Evolutionary conservation across 2,888 invertebrate species (phyloP).

Genomic region (Pediacus dermestoides): DNA sequence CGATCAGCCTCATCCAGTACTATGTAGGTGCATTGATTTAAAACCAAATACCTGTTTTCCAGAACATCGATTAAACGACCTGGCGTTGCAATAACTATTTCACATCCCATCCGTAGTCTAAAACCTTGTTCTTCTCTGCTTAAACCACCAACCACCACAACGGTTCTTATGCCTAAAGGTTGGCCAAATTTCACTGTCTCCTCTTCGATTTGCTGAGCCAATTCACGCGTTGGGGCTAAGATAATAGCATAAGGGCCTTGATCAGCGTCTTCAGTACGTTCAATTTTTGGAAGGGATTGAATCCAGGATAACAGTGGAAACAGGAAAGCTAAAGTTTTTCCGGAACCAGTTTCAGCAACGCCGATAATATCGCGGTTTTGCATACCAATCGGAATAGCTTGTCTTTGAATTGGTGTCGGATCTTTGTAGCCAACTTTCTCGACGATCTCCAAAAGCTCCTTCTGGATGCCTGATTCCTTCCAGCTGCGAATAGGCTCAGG

Average conservation of each 20-base stretch:
- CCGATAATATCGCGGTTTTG: slow-evolving; percentile 97
- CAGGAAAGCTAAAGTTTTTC: slow-evolving; percentile 97
- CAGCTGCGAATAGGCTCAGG: slow-evolving; percentile 94
- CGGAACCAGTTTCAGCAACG: slow-evolving; percentile 95
- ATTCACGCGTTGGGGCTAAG: slow-evolving; percentile 97
- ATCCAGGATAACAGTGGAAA: slow-evolving; percentile 98
- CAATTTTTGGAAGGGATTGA: slow-evolving; percentile 93
- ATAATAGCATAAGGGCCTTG: slow-evolving; percentile 99
- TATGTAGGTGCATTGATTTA: slow-evolving; percentile 97
- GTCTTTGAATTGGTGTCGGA: slow-evolving; percentile 97
- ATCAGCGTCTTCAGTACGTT: slow-evolving; percentile 83
- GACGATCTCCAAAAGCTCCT: slow-evolving; percentile 90
- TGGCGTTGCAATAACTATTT: slow-evolving; percentile 99
- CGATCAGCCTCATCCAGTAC: slow-evolving; percentile 95
- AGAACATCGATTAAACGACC: slow-evolving; percentile 98
- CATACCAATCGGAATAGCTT: slow-evolving; percentile 97
- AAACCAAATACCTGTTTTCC: slow-evolving; percentile 90
- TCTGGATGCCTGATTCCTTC: slow-evolving; percentile 89
- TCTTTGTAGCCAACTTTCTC: slow-evolving; percentile 94
- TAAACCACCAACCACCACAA: slow-evolving; percentile 96
- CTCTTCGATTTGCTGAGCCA: slow-evolving; percentile 99
- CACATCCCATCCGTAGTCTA: slow-evolving; percentile 92
- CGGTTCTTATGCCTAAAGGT: slow-evolving; percentile 85
- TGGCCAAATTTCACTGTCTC: slow-evolving; percentile 97
- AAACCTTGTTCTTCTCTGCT: slow-evolving; percentile 99